Evolutionary conservation across 2,113 vertebrate species (phyloP).

Genomic region (Pyrgilauda ruficollis): DNA sequence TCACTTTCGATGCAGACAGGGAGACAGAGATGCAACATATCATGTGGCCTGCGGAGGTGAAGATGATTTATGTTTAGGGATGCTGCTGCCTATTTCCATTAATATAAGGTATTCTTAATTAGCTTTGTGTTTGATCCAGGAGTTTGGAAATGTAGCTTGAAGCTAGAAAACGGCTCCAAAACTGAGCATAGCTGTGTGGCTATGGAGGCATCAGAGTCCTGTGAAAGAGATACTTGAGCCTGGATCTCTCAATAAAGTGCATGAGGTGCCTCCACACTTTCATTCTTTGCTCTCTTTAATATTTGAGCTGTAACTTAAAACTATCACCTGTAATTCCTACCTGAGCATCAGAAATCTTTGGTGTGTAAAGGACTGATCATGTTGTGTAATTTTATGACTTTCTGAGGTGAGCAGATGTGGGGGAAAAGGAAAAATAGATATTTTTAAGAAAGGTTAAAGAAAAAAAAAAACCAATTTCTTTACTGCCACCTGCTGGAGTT

Average conservation of each 20-base stretch:
- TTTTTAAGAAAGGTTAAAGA: neutral
- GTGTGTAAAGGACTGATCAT: neutral
- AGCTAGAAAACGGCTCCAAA: neutral
- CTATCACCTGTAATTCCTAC: neutral
- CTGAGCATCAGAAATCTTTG: neutral
- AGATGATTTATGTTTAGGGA: constrained; percentile 79
- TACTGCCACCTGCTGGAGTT: constrained; percentile 78
- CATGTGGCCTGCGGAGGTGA: constrained; percentile 72
- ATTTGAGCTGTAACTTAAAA: neutral
- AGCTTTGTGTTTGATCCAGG: constrained; percentile 61
- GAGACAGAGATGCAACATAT: constrained; percentile 73
- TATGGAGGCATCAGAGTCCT: neutral
- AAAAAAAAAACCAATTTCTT: constrained; percentile 43
- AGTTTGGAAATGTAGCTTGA: neutral
- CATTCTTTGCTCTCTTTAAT: neutral
- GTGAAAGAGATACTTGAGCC: neutral
- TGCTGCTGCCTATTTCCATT: constrained; percentile 71
- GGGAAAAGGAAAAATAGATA: neutral
- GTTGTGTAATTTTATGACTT: neutral
- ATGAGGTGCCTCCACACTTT: neutral
- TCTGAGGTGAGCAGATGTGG: neutral
- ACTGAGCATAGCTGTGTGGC: neutral
- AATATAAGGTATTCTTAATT: constrained; percentile 73
- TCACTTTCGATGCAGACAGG: constrained; percentile 76
- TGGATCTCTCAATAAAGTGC: neutral